These are phyloP conservation scores for Syritta pipiens DNA, from an alignment of 2,888 invertebrate genomes.

Conservation along the genomic window DNA sequence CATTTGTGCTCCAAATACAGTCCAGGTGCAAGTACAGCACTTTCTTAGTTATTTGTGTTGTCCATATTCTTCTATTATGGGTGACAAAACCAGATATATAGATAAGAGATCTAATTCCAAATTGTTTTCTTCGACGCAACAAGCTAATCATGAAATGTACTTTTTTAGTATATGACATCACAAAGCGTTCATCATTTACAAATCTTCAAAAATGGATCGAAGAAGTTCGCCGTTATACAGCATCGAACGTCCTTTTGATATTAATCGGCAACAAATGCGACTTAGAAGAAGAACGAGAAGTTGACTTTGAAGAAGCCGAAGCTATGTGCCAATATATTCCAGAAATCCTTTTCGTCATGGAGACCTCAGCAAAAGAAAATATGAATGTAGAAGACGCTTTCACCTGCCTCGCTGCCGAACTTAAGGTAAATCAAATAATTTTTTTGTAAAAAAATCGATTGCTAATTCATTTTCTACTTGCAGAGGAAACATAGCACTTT, in stretches of 20 bases:
- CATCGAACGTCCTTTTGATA: conserved; percentile 93
- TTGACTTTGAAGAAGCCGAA: conserved; percentile 92
- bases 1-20: too few species aligned
- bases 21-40: too few species aligned
- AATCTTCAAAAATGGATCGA: conserved; percentile 97
- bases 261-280: conserved; percentile 97
- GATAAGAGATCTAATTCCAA: too few species aligned
- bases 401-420: conserved; percentile 90
- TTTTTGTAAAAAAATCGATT: too few species aligned
- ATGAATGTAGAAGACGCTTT: conserved; percentile 95
- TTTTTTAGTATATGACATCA: conserved; percentile 93
- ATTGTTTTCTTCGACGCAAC: neutral
- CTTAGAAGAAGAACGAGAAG: conserved; percentile 88
- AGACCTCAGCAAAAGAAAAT: conserved; percentile 95
- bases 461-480: conserved; percentile 72
- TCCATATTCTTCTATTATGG: too few species aligned
- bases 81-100: too few species aligned
- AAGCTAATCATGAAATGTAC: conserved; percentile 14
- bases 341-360: conserved; percentile 91
- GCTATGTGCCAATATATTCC: conserved; percentile 92
- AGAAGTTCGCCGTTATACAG: conserved; percentile 96
- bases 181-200: conserved; percentile 93
- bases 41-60: too few species aligned
- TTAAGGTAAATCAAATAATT: too few species aligned
- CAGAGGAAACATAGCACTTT: conserved; percentile 87